Evolutionary conservation across 2,888 invertebrate genomes (phyloP).

Genomic region (Drosophila meridiana): DNA sequence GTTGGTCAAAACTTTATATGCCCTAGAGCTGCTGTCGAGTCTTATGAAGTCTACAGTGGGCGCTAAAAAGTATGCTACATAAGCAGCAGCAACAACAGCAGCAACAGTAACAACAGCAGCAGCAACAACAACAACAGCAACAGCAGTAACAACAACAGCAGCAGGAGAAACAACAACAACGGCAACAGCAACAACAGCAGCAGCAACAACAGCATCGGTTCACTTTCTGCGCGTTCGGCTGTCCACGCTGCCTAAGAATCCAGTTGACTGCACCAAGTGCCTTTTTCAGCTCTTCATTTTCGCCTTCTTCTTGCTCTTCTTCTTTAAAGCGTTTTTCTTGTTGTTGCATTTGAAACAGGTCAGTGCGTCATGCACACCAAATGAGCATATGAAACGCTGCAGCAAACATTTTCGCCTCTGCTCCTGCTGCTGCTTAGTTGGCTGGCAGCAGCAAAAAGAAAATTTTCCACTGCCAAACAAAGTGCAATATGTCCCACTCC

Average conservation of each 20-base stretch:
- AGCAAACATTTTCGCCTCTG: constrained; percentile 1
- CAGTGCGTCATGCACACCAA: constrained; percentile 78
- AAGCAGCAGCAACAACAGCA: neutral
- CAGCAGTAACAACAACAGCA: too few species aligned
- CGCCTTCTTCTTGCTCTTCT: constrained; percentile 2
- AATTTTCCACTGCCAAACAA: constrained; percentile 36
- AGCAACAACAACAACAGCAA: too few species aligned
- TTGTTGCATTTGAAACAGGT: constrained; percentile 76
- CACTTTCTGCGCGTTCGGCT: constrained; percentile 11
- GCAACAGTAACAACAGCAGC: too few species aligned
- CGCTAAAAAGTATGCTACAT: constrained; percentile 61
- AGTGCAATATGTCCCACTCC: constrained; percentile 13
- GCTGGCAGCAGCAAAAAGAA: constrained; percentile 23
- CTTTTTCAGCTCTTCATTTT: constrained; percentile 33
- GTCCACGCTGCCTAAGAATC: constrained; percentile 27
- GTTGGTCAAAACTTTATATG: constrained; percentile 17
- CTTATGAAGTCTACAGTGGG: constrained; percentile 33
- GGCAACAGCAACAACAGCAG: constrained; percentile 28
- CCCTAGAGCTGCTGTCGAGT: constrained; percentile 26
- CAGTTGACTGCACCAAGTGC: constrained; percentile 70
- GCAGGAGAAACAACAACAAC: too few species aligned
- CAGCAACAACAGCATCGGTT: constrained; percentile 12
- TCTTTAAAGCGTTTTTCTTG: constrained; percentile 11
- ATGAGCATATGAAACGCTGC: constrained; percentile 72
- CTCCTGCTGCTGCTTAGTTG: constrained; percentile 12